Percentiles rank a stretch among this genome's conserved stretches.
Conservation (phyloP, 1,140 invertebrate species). For the Philotrypesis tridentata region DNA sequence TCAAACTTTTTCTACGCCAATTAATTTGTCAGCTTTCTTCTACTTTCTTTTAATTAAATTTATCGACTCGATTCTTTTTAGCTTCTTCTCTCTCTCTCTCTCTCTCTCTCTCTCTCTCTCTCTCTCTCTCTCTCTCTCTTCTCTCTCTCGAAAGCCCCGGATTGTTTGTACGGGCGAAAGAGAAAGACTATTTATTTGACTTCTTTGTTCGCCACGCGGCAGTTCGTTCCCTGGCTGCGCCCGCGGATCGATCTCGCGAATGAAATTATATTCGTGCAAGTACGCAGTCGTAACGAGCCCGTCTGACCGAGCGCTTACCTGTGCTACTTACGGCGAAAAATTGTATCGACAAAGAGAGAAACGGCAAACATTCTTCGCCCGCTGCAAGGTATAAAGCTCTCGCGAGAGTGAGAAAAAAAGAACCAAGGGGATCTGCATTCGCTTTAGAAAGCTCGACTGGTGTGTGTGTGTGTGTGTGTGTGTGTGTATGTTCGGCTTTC, state of each 20-base stretch:
- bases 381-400: no score
- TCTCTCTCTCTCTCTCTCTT: no score
- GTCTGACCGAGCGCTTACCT: not conserved
- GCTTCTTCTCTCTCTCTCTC: no score
- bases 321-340: not conserved
- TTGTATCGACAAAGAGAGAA: not conserved
- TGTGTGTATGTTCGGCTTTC: no score
- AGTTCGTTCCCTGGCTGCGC: no score
- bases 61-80: conserved; percentile 42
- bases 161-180: conserved; percentile 10
- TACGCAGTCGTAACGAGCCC: not conserved
- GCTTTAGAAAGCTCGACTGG: not conserved
- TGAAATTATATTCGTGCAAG: no score
- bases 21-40: conserved; percentile 40
- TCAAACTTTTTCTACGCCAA: conserved; percentile 45
- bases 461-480: no score
- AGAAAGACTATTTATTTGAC: conserved; percentile 21
- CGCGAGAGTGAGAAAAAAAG: not conserved
- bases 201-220: not conserved
- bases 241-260: no score
- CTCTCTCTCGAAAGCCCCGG: not conserved
- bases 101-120: no score
- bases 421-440: not conserved
- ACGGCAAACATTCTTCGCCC: no score
- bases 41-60: conserved; percentile 49